Evolutionary conservation across 2,113 vertebrate genomes (phyloP).

Genomic region (Lamprotornis superbus): DNA sequence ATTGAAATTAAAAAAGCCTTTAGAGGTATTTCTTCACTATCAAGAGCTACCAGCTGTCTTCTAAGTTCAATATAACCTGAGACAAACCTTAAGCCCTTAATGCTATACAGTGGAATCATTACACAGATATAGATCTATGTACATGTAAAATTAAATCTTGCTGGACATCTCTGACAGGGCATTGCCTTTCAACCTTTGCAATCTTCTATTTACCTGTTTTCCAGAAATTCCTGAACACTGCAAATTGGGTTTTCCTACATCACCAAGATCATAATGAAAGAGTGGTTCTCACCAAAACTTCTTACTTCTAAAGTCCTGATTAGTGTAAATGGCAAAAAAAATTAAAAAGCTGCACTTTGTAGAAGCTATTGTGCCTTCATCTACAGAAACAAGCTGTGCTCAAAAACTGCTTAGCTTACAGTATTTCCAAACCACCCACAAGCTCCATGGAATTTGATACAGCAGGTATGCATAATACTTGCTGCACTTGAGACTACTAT

Average conservation of each 20-base stretch:
- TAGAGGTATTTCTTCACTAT: not conserved
- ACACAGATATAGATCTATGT: not conserved
- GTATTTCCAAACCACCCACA: conserved; percentile 62
- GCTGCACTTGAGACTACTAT: conserved; percentile 58
- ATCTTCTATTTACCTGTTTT: not conserved
- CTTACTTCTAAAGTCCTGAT: not conserved
- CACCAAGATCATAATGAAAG: not conserved
- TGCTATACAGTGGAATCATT: not conserved
- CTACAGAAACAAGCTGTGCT: conserved; percentile 59
- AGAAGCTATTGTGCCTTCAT: conserved; percentile 35
- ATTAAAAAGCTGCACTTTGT: not conserved
- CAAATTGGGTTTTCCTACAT: not conserved
- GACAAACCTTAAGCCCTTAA: not conserved
- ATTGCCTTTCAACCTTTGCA: not conserved
- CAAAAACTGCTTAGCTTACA: conserved; percentile 54
- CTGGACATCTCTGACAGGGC: not conserved
- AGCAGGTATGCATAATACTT: conserved; percentile 65
- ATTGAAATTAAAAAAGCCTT: not conserved
- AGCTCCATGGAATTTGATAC: conserved; percentile 64
- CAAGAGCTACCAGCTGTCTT: not conserved
- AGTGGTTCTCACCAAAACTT: not conserved
- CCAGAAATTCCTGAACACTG: not conserved
- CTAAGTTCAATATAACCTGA: not conserved
- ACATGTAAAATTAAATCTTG: not conserved
- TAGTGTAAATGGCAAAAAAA: not conserved